Evolutionary conservation across 2,888 invertebrate species (phyloP), one percentile per base, ranked within the genome.

Genomic region (Idaea aversata): DNA sequence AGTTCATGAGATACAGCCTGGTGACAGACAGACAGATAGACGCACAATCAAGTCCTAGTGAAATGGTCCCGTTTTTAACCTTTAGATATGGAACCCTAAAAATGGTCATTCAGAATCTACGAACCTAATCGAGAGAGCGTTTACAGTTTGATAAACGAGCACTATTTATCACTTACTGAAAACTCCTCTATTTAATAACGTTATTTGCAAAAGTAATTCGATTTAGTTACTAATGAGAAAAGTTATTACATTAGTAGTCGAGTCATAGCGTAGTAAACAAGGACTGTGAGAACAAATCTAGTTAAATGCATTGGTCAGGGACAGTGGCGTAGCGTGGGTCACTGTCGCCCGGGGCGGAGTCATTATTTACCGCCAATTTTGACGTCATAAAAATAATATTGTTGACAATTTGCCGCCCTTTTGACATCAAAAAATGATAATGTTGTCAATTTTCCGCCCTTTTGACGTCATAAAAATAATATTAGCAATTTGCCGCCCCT

Each of bases 81-180:
- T n/a, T n/a, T n/a, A n/a, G n/a, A n/a, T 13, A 38, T 6, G 47
- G 13, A 47, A 47, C 13, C 47, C 3, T 47, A 13, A 47, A 47
- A 47, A 7, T 47, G 10, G 7, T 47, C 47, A 47, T 10, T 10
- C 47, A 47, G 47, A 47, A 47, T 13, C 47, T 47, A 47, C 3
- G 36, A 10, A 0, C 47, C 47, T 10, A 47, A 47, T 47, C 47
- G 47, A 47, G 47, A 47, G 13, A 47, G 47, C 47, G 47, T 47
- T 47, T 68, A 68, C 64, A 57, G 66, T 67, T 67, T 72, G 68
- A 72, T 68, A 68, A 70, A 73, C 68, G 70, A 70, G 61, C 58
- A 66, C 61, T 65, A 72, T 73, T 72, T 70, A 70, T 74, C 70
- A 72, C 67, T 66, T 13, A 47, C 47, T 47, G 47, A 10, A 47